Base-by-base conservation (phyloP, 2,888 invertebrate species). In the Catotricha subobsoleta region DNA sequence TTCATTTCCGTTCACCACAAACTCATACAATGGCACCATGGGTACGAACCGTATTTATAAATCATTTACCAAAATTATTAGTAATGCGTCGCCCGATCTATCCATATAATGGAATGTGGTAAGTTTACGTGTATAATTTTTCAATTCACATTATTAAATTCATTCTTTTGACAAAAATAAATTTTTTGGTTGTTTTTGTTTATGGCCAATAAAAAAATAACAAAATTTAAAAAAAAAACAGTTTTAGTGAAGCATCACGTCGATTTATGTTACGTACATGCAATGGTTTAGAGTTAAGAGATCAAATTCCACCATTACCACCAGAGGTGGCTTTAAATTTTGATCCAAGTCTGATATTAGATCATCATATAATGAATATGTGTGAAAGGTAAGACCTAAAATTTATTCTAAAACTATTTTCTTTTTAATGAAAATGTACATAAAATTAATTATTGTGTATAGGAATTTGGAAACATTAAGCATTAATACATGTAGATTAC, bases 21-120 rank as follows among this genome's bases (percentile, higher is more conserved):
- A 97, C 95, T 48, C 94, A 94, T 70, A 82, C 84, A 50, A 95
- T 97, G 94, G 84, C 92, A 48, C 87, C 83, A 41, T 94, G 94
- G 94, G 88, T 95, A 54, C 80, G 87, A 49, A 75, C 86, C 50
- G 82, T 97, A 54, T 94, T 94, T 72, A 88, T 94, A 57, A 90
- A 95, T 69, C 84, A 92, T 61, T 73, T 95, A 64, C 95, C 95
- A 53, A 76, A 87, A 52, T 72, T 94, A 57, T 71, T 94, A 54
- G 84, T 88, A 54, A 92, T 94, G 88, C 76, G 87, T 55, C 76
- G 91, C 58, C 79, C 79, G 51, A 76, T 76, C 51, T 74, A 71
- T 59, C 62, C 62, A 51, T 62, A 62, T 52, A 62, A 58, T 50
- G 62, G 62, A 49, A 59, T 62, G 61, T 61, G 62, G 62, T 62